Conservation (phyloP, 2,888 invertebrate genomes). For the Iphiclides podalirius region DNA sequence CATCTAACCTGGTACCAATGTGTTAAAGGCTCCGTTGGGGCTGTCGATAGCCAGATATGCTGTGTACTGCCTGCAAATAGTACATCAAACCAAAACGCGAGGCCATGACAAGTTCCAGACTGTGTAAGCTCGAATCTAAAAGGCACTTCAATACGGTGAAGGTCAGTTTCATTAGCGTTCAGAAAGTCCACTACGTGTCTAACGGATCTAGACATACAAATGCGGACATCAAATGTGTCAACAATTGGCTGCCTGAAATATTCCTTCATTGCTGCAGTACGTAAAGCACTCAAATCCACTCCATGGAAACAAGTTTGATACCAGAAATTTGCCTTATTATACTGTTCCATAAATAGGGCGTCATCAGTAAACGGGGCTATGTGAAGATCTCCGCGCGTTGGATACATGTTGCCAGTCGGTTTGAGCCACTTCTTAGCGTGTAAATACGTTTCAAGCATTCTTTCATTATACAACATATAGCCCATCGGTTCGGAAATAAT, state of each 20-base stretch:
- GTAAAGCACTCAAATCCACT: conserved; percentile 95
- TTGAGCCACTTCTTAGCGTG: conserved; percentile 99
- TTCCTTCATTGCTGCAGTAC: conserved; percentile 96
- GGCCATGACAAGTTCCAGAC: conserved; percentile 96
- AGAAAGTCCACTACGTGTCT: conserved; percentile 96
- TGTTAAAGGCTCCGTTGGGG: conserved; percentile 98
- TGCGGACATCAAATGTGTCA: conserved; percentile 98
- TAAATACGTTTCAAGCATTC: conserved; percentile 98
- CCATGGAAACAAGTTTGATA: conserved; percentile 99
- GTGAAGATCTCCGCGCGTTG: conserved; percentile 96
- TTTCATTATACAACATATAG: conserved; percentile 99
- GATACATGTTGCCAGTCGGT: conserved; percentile 97
- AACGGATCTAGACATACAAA: conserved; percentile 96
- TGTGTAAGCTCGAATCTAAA: conserved; percentile 95
- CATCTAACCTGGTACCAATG: conserved; percentile 99
- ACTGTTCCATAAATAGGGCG: conserved; percentile 97
- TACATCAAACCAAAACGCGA: conserved; percentile 99
- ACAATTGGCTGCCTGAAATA: conserved; percentile 99
- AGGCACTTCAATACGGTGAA: conserved; percentile 97
- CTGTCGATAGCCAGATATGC: conserved; percentile 97
- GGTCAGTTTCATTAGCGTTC: conserved; percentile 94
- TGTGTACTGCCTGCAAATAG: conserved; percentile 94
- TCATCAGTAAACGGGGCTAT: conserved; percentile 99
- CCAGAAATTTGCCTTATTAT: conserved; percentile 99
- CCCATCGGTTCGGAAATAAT: conserved; percentile 99